These are phyloP conservation scores for Porites australiensis DNA, from an alignment of 64 coral and sea anemone genomes.

Conservation along the genomic window DNA sequence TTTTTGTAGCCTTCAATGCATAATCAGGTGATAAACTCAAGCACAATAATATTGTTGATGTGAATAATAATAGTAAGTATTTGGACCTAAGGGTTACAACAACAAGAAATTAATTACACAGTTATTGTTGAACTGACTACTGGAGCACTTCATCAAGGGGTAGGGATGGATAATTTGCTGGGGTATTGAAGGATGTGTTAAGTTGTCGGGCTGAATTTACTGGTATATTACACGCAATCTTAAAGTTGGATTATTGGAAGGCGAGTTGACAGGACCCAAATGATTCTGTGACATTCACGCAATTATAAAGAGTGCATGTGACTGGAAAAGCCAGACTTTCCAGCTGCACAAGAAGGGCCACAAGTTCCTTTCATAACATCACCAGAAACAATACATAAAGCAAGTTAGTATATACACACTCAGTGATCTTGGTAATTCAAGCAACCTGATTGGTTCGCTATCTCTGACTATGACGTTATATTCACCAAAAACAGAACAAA, in stretches of 20 bases:
- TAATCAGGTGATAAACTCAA: no score
- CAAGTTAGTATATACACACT: not conserved
- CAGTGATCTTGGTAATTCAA: no score
- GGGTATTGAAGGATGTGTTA: not conserved
- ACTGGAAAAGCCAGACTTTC: constrained; percentile 55
- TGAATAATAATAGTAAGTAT: no score
- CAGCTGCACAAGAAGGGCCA: constrained; percentile 53
- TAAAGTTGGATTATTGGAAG: not conserved
- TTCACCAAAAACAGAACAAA: no score
- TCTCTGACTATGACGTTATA: no score
- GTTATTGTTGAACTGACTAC: no score
- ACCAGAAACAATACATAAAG: constrained; percentile 64
- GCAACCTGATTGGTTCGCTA: no score
- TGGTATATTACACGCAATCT: not conserved
- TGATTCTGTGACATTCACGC: not conserved
- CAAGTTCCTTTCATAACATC: constrained; percentile 51
- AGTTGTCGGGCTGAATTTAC: not conserved
- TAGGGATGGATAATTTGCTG: not conserved
- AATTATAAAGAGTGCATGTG: constrained; percentile 33
- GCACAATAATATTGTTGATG: no score
- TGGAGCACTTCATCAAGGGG: not conserved
- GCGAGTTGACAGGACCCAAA: no score
- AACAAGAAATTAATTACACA: no score
- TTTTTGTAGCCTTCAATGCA: no score
- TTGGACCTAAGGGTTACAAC: no score